Evolutionary conservation across 2,113 vertebrate species (phyloP).

Genomic region (Passer montanus): DNA sequence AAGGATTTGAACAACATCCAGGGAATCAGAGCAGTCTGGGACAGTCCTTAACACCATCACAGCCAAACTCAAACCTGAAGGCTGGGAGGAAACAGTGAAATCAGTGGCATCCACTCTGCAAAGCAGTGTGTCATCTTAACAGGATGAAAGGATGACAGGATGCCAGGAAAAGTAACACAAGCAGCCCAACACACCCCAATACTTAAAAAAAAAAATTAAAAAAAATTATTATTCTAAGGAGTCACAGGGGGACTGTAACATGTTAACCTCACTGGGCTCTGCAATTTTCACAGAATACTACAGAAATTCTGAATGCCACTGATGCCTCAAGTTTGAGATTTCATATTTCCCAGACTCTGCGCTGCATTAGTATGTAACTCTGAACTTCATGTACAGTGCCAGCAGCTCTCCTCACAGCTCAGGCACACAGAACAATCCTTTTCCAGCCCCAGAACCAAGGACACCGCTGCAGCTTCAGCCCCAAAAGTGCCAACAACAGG

Average conservation of each 20-base stretch:
- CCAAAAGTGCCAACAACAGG: not conserved
- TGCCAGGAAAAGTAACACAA: not conserved
- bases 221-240: not conserved
- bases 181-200: not conserved
- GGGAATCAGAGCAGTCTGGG: not conserved
- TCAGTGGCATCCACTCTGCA: not conserved
- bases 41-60: not conserved
- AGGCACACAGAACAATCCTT: not conserved
- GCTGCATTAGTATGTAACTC: accelerated
- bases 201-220: not conserved
- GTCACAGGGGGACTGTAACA: not conserved
- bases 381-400: too few species aligned
- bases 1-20: not conserved
- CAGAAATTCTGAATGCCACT: not conserved
- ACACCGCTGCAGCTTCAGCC: not conserved
- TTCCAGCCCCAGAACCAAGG: not conserved
- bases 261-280: not conserved
- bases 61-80: not conserved
- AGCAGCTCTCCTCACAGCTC: not conserved
- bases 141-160: not conserved
- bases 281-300: not conserved
- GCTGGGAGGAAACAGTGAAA: not conserved
- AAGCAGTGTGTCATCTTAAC: not conserved
- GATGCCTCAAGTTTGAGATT: too few species aligned
- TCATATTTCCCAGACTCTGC: not conserved